Percentiles rank a stretch among this genome's conserved stretches.
phyloP scores from a whole-genome alignment of 2,113 vertebrate genomes.

The Catharus minimus region DNA sequence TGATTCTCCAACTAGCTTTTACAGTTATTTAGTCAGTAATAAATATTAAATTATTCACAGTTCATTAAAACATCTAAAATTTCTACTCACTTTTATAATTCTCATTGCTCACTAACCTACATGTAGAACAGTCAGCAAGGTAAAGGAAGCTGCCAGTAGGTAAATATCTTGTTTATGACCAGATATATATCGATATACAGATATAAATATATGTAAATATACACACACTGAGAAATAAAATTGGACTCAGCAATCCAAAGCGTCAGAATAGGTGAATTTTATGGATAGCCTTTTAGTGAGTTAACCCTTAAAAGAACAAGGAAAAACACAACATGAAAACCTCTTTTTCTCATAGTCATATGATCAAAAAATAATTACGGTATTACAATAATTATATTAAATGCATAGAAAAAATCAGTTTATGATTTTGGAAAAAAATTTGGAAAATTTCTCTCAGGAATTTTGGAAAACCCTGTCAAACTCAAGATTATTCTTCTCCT shows the following conservation, averaged over 20 bases:
- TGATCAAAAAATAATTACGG: background rate
- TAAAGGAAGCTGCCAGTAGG: background rate
- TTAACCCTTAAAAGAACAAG: background rate
- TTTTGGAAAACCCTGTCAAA: background rate
- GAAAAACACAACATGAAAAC: background rate
- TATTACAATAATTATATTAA: background rate
- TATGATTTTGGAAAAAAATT: background rate
- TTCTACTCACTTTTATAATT: background rate
- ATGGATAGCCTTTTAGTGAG: background rate
- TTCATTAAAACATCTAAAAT: background rate
- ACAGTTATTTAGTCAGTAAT: background rate
- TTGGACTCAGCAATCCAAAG: background rate
- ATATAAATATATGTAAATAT: background rate
- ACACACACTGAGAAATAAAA: background rate
- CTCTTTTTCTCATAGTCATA: background rate
- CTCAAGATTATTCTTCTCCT: background rate
- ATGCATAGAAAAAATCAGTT: background rate
- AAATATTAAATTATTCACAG: background rate
- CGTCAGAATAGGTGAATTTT: background rate
- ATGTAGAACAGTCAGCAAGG: background rate
- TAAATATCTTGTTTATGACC: background rate
- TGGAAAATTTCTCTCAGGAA: background rate
- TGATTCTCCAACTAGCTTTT: background rate
- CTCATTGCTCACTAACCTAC: background rate
- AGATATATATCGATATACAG: background rate